A percentile compares a stretch with the other conserved stretches of the same genome.
Evolutionary conservation across 2,113 vertebrate species (phyloP).

Genomic region (Alectura lathami): DNA sequence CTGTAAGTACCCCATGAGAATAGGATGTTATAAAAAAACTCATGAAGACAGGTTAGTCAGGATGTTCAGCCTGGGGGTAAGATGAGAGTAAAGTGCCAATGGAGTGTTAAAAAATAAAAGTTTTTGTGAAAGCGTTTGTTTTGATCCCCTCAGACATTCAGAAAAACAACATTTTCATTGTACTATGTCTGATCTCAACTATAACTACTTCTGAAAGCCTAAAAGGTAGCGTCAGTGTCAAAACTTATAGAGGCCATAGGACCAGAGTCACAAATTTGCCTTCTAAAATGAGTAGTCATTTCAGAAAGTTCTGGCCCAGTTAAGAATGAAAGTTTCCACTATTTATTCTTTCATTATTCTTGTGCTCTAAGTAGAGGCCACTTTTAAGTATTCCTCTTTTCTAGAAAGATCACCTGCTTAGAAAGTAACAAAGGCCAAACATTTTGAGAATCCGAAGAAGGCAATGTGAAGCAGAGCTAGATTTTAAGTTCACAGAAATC

Average conservation of each 20-base stretch:
- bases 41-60: not conserved
- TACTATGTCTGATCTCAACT: not conserved
- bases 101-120: not conserved
- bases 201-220: not conserved
- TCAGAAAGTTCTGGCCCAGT: not conserved
- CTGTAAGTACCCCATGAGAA: not conserved
- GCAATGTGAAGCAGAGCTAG: not conserved
- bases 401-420: not conserved
- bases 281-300: not conserved
- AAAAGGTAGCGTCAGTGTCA: not conserved
- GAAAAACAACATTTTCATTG: not conserved
- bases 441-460: not conserved
- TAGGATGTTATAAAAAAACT: not conserved
- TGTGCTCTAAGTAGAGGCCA: not conserved
- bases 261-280: not conserved
- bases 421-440: not conserved
- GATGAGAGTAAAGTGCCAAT: not conserved
- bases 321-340: not conserved
- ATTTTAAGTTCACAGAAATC: not conserved
- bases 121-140: not conserved
- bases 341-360: not conserved
- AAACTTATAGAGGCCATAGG: not conserved
- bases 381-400: not conserved
- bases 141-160: not conserved
- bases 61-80: not conserved